Conservation (phyloP, 2,888 invertebrate species). For the Adineta ricciae region DNA sequence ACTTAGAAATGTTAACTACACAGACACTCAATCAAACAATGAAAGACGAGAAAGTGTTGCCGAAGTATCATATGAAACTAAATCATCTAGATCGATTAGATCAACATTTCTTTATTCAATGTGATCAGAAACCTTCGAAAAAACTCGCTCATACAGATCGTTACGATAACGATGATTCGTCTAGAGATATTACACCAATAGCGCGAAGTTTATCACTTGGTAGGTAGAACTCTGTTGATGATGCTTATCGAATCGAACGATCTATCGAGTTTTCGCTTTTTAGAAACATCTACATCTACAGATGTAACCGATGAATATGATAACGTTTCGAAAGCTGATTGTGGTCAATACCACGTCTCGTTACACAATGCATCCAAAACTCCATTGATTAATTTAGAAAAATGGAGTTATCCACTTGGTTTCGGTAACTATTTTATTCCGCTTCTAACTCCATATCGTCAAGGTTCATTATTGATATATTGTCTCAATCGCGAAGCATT, state of each 20-base stretch:
- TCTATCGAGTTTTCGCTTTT: not conserved
- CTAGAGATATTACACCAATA: not conserved
- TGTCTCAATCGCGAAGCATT: not conserved
- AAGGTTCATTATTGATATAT: not conserved
- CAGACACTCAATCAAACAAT: not conserved
- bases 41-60: not conserved
- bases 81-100: not conserved
- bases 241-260: too few relatives aligned
- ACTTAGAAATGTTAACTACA: conserved; percentile 5
- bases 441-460: too few relatives aligned
- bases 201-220: not conserved
- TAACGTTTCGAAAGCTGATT: not conserved
- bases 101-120: not conserved
- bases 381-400: not conserved
- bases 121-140: not conserved
- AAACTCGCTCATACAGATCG: not conserved
- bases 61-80: not conserved
- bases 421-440: conserved; percentile 10
- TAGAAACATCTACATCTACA: not conserved
- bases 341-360: not conserved
- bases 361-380: not conserved
- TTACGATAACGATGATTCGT: not conserved
- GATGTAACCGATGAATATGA: not conserved
- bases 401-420: not conserved
- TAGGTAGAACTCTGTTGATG: not conserved